phyloP scores from a whole-genome alignment of 2,113 vertebrate species.

The Ochotona princeps region DNA sequence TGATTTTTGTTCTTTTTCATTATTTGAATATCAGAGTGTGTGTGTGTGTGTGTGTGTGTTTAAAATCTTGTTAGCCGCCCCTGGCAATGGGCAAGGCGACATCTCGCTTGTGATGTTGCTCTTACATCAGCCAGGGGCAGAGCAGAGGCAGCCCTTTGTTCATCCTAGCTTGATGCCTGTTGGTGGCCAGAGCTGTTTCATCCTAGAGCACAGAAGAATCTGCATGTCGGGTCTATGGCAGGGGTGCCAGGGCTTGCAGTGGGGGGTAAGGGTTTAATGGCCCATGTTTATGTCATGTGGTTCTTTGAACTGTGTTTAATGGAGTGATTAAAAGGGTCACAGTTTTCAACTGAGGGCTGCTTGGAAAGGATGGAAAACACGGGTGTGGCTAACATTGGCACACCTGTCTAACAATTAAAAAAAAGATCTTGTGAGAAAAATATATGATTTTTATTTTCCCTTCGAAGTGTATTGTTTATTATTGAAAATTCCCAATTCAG shows the following conservation, averaged over 20 bases:
- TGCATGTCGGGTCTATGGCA: too few species aligned
- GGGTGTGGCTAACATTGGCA: not conserved
- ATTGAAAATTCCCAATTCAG: not conserved
- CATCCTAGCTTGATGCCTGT: not conserved
- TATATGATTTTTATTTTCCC: not conserved
- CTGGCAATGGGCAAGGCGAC: conserved; percentile 77
- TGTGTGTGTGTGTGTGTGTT: not conserved
- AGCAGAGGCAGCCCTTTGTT: conserved; percentile 29
- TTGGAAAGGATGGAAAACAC: not conserved
- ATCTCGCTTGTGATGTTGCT: conserved; percentile 68
- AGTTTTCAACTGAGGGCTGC: not conserved
- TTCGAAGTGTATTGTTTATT: not conserved
- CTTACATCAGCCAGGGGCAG: conserved; percentile 33
- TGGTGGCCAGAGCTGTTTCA: conserved; percentile 79
- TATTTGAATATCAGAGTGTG: not conserved
- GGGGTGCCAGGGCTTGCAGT: not conserved
- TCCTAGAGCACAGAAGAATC: conserved; percentile 76
- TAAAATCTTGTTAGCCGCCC: conserved; percentile 43
- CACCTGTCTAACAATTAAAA: too few species aligned
- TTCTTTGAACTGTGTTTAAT: not conserved
- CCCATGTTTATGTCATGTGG: accelerated
- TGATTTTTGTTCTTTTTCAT: conserved; percentile 35
- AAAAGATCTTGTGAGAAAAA: conserved; percentile 29
- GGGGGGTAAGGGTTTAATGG: accelerated
- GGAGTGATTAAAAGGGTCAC: not conserved